Percentiles rank a stretch among this genome's conserved stretches.
These are phyloP conservation scores for Seladonia tumulorum DNA, from an alignment of 2,888 invertebrate genomes.

Conservation along the genomic window DNA sequence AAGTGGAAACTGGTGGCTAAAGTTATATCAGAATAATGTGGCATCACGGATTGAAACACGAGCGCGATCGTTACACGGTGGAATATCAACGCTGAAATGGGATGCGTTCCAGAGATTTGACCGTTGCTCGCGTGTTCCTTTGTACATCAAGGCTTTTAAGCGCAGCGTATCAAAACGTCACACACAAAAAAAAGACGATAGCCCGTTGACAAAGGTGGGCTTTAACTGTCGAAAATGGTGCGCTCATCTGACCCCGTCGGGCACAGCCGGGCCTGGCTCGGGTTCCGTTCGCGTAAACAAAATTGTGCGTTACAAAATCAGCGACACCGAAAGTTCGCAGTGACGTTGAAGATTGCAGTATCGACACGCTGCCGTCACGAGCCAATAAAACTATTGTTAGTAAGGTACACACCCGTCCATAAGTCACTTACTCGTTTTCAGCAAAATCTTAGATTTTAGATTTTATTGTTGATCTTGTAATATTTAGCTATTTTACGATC, in stretches of 20 bases:
- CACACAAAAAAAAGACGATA: constrained; percentile 5
- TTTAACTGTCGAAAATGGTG: constrained; percentile 25
- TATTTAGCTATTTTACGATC: too few species aligned
- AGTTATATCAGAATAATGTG: constrained; percentile 3
- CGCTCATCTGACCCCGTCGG: neutral
- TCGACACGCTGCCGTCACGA: neutral
- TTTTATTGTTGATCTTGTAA: too few species aligned
- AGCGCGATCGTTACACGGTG: neutral
- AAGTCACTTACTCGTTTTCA: too few species aligned
- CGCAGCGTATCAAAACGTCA: neutral
- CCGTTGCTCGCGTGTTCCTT: neutral
- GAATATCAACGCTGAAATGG: constrained; percentile 9
- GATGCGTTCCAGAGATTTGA: neutral
- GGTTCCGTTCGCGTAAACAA: neutral
- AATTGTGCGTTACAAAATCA: constrained; percentile 1
- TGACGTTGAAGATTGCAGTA: constrained; percentile 24
- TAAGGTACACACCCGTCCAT: too few species aligned
- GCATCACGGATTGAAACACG: neutral
- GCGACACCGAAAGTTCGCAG: constrained; percentile 14
- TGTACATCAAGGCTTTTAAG: neutral
- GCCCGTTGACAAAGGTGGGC: neutral
- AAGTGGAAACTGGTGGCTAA: neutral
- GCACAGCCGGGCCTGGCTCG: neutral
- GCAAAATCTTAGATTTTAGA: too few species aligned
- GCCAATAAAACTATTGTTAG: constrained; percentile 36